A percentile compares a stretch with the other conserved stretches of the same genome.
phyloP scores from a whole-genome alignment of 2,888 invertebrate species.

The Morpho helenor region DNA sequence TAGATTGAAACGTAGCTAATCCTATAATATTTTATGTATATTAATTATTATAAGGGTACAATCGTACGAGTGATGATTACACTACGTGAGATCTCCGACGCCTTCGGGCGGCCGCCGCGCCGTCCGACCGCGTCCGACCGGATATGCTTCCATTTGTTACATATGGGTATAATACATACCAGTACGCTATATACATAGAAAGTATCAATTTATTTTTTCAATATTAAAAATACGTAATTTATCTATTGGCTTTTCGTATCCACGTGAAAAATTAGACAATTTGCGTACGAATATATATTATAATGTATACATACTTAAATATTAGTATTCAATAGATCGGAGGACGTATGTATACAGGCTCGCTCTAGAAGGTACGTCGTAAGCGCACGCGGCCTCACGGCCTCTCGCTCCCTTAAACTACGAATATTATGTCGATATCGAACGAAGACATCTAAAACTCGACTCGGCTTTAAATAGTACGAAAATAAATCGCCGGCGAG shows the following conservation, averaged over 20 bases:
- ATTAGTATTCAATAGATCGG: constrained; percentile 74
- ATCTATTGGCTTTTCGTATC: constrained; percentile 75
- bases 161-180: constrained; percentile 60
- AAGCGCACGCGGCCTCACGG: constrained; percentile 73
- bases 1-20: constrained; percentile 79
- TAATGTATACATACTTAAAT: constrained; percentile 74
- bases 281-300: constrained; percentile 76
- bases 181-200: constrained; percentile 64
- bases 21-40: constrained; percentile 70
- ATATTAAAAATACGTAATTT: constrained; percentile 79
- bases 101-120: constrained; percentile 67
- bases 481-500: constrained; percentile 79
- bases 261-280: constrained; percentile 75
- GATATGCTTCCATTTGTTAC: constrained; percentile 73
- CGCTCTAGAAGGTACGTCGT: constrained; percentile 78
- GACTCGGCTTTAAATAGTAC: constrained; percentile 78
- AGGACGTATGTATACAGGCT: constrained; percentile 79
- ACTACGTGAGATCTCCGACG: constrained; percentile 77
- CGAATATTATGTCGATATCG: constrained; percentile 69
- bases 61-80: constrained; percentile 74
- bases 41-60: constrained; percentile 71
- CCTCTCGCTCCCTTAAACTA: constrained; percentile 72
- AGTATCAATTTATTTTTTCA: constrained; percentile 72
- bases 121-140: constrained; percentile 71
- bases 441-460: constrained; percentile 77